phyloP scores from a whole-genome alignment of 2,888 invertebrate genomes.

The Lasioglossum pauxillum region DNA sequence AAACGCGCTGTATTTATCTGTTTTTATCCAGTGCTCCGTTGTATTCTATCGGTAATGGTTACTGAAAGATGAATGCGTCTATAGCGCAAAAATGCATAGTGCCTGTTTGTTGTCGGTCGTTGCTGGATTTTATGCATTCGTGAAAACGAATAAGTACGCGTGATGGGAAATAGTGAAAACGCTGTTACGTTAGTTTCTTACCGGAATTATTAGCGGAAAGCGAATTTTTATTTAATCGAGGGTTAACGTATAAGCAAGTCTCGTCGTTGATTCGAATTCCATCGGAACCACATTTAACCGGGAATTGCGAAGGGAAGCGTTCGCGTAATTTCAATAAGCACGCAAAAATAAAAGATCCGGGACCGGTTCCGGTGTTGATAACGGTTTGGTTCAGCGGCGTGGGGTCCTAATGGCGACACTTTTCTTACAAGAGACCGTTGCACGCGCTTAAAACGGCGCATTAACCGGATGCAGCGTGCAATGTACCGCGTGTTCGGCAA shows the following conservation, averaged over 20 bases:
- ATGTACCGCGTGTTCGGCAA: constrained; percentile 66
- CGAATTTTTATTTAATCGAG: neutral
- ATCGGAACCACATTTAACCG: neutral
- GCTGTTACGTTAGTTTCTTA: neutral
- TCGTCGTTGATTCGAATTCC: neutral
- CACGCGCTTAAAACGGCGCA: constrained; percentile 30
- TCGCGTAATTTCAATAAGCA: neutral
- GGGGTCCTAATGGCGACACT: constrained; percentile 22
- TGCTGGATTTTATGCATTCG: neutral
- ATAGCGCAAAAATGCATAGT: neutral
- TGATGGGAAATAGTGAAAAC: neutral
- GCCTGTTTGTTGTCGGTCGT: neutral
- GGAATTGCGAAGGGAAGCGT: neutral
- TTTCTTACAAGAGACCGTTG: constrained; percentile 30
- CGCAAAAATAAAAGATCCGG: neutral
- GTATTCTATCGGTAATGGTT: neutral
- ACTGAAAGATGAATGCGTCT: neutral
- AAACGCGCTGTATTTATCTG: neutral
- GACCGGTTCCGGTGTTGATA: neutral
- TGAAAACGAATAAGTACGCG: neutral
- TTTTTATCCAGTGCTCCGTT: neutral
- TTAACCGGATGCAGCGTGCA: constrained; percentile 23
- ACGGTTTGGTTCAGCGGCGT: neutral
- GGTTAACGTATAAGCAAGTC: neutral
- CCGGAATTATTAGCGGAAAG: neutral